Conservation (phyloP, 2,888 invertebrate genomes). For the Nomada fucata region DNA sequence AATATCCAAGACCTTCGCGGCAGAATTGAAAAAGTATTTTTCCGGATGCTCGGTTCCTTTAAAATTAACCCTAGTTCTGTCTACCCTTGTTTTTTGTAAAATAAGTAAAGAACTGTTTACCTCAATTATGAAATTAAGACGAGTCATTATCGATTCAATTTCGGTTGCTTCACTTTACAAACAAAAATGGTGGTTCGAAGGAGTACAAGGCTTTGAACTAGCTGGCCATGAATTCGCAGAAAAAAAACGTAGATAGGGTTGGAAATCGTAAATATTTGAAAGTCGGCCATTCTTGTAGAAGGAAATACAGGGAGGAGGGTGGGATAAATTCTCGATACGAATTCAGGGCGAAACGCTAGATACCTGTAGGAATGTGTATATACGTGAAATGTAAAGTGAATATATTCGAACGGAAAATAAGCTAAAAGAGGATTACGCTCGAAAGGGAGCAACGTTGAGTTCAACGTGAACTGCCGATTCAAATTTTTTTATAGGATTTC, state of each 20-base stretch:
- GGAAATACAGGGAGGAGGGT: not conserved
- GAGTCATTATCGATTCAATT: too few relatives aligned
- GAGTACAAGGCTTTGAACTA: not conserved
- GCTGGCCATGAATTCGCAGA: not conserved
- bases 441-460: not conserved
- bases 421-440: not conserved
- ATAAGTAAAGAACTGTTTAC: too few relatives aligned
- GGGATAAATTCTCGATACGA: conserved; percentile 16
- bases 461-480: not conserved
- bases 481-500: not conserved
- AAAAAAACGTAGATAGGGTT: not conserved
- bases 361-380: conserved; percentile 1
- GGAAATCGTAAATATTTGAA: conserved; percentile 23
- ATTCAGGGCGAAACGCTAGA: not conserved
- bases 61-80: too few relatives aligned
- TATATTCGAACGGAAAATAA: conserved; percentile 3
- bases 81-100: too few relatives aligned
- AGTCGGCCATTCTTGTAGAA: not conserved
- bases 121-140: too few relatives aligned
- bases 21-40: too few relatives aligned
- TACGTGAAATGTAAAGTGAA: not conserved
- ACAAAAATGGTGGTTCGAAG: too few relatives aligned
- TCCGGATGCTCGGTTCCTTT: too few relatives aligned
- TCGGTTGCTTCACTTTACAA: too few relatives aligned
- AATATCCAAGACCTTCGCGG: too few relatives aligned